phyloP scores from a whole-genome alignment of 2,888 invertebrate species.

The Phyllotreta cruciferae region DNA sequence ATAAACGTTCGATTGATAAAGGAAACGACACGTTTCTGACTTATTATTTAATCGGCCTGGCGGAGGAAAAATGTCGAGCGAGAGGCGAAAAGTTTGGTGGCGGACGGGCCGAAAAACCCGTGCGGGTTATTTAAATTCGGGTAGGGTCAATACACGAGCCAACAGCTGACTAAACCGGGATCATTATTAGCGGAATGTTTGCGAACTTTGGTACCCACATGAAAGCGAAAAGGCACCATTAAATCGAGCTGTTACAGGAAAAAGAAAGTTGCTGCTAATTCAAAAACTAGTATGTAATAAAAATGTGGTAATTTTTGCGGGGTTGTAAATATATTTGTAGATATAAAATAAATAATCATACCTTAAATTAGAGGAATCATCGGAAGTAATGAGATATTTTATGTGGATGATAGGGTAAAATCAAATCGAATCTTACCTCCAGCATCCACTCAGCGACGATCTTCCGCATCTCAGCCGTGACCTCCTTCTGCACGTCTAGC shows the following conservation, averaged over 20 bases:
- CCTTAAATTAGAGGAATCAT: neutral
- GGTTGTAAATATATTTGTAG: neutral
- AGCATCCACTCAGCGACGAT: constrained; percentile 97
- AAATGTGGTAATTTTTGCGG: neutral
- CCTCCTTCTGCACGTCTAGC: constrained; percentile 85
- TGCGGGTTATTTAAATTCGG: constrained; percentile 26
- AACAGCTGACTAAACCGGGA: constrained; percentile 20
- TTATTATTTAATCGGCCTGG: neutral
- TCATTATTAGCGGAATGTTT: constrained; percentile 1
- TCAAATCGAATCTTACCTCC: constrained; percentile 72
- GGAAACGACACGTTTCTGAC: neutral
- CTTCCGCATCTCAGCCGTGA: constrained; percentile 89
- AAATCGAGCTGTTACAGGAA: too few relatives aligned
- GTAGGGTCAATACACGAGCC: constrained; percentile 24
- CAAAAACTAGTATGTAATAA: too few relatives aligned
- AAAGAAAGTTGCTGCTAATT: too few relatives aligned
- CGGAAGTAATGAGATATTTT: neutral
- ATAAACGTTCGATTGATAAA: neutral
- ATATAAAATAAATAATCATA: constrained; percentile 5
- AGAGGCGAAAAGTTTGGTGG: neutral
- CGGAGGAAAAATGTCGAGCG: neutral
- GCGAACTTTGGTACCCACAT: constrained; percentile 4
- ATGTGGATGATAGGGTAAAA: constrained; percentile 27
- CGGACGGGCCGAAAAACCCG: neutral
- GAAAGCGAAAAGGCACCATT: neutral